Evolutionary conservation across 2,113 vertebrate genomes (phyloP), one percentile per base, ranked within the genome.

Genomic region (Sciurus niger): DNA sequence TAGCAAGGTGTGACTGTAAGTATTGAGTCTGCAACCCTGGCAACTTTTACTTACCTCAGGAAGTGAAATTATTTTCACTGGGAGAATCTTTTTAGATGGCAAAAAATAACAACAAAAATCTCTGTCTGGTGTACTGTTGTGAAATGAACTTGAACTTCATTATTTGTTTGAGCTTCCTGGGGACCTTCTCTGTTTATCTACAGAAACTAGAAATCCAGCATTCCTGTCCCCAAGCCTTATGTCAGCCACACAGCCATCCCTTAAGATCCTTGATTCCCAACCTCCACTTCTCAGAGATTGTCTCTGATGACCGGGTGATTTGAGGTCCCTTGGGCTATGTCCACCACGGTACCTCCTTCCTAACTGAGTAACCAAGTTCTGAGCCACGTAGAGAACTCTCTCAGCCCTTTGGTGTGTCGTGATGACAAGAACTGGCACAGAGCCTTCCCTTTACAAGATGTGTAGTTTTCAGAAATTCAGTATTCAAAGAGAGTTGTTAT

Each of bases 21-120:
- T 32, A 40, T 37, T 67, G 46, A 77, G 58, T 6, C 60, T 24
- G 12, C 79, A 84, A 73, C 74, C 32, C 17, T 46, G 79, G 32
- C 28, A 53, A 51, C 76, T 96, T 96, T 68, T 70, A 46, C 51
- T 34, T 63, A 2, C 91, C 55, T 70, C 40, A 72, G 84, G 43
- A 88, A 96, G 97, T 94, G 87, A 94, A 96, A 78, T 80, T 40
- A 89, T 89, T 95, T 98, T 98, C 60, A 90, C 88, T 95, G 93
- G 60, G 63, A 98, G 84, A 98, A 65, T 72, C 32, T 87, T 73
- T 83, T 20, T 73, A 37, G 51, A 60, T 12, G 48, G 20, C n/a
- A 24, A 55, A 83, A 55, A 48, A 46, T 55, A 43, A 8, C 10
- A 43, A 24, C 37, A 6, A 40, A 96, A 97, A 18, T 0, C 0